These are phyloP conservation scores for Tenualosa ilisha DNA, from an alignment of 2,797 vertebrate genomes.

Conservation along the genomic window DNA sequence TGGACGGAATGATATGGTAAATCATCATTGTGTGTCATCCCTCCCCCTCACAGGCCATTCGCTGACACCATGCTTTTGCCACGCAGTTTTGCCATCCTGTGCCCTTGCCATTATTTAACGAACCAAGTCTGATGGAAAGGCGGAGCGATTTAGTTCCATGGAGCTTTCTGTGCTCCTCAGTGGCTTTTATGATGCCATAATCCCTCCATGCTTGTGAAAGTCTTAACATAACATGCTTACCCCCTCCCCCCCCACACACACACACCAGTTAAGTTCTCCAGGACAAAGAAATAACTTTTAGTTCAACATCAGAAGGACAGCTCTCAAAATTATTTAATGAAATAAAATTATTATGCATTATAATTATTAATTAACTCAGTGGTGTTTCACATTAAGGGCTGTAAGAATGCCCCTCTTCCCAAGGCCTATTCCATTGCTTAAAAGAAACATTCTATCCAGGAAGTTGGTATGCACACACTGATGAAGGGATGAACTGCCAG, in stretches of 20 bases:
- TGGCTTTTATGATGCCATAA: not conserved
- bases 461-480: not conserved
- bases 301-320: not conserved
- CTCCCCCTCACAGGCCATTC: too few relatives aligned
- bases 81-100: not conserved
- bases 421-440: not conserved
- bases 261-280: not conserved
- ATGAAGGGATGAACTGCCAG: not conserved
- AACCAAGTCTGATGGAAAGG: not conserved
- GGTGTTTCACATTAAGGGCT: not conserved
- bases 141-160: not conserved
- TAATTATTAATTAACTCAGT: not conserved
- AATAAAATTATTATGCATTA: not conserved
- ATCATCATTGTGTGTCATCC: constrained; percentile 45
- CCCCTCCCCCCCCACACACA: not conserved
- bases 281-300: not conserved
- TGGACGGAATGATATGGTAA: constrained; percentile 94
- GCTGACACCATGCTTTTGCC: not conserved
- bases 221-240: not conserved
- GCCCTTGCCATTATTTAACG: not conserved
- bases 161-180: not conserved
- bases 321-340: not conserved
- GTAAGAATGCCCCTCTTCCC: not conserved
- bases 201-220: not conserved
- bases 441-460: not conserved